Evolutionary conservation across 2,888 invertebrate species (phyloP).

Genomic region (Campoplex capitator): DNA sequence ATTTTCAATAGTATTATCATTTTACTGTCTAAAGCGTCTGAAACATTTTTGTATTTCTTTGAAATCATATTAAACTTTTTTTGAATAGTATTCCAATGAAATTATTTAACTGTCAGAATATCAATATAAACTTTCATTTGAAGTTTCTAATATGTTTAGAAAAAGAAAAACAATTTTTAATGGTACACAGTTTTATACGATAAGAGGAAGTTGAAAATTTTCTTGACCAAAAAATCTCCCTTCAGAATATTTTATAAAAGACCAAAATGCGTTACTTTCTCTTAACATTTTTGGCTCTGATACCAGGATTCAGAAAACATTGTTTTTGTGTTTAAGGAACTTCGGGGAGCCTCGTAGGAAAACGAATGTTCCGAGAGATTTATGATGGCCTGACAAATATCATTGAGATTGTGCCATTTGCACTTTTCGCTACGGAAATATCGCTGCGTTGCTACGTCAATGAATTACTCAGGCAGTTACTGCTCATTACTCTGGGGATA

Average conservation of each 20-base stretch:
- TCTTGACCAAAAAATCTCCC: not conserved
- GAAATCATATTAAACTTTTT: too few relatives aligned
- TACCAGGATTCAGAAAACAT: not conserved
- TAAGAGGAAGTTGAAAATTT: too few relatives aligned
- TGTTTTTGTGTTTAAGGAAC: slow-evolving; percentile 72
- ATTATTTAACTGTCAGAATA: too few relatives aligned
- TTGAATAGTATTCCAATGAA: too few relatives aligned
- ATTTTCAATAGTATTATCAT: too few relatives aligned
- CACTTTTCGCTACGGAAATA: slow-evolving; percentile 80
- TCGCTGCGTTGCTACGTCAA: slow-evolving; percentile 76
- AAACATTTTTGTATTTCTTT: too few relatives aligned
- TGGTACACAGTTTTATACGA: too few relatives aligned
- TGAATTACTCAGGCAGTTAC: slow-evolving; percentile 75
- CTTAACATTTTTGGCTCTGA: not conserved
- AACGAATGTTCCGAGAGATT: slow-evolving; percentile 78
- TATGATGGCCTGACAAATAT: slow-evolving; percentile 80
- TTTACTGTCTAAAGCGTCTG: too few relatives aligned
- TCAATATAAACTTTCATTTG: not conserved
- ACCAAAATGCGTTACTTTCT: not conserved
- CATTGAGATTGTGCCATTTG: slow-evolving; percentile 80
- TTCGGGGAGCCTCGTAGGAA: slow-evolving; percentile 72
- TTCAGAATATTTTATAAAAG: not conserved
- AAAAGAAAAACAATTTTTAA: not conserved
- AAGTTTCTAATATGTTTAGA: not conserved
- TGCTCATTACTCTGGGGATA: slow-evolving; percentile 76